phyloP scores from a whole-genome alignment of 2,797 vertebrate genomes.

The Phalanger gymnotis region DNA sequence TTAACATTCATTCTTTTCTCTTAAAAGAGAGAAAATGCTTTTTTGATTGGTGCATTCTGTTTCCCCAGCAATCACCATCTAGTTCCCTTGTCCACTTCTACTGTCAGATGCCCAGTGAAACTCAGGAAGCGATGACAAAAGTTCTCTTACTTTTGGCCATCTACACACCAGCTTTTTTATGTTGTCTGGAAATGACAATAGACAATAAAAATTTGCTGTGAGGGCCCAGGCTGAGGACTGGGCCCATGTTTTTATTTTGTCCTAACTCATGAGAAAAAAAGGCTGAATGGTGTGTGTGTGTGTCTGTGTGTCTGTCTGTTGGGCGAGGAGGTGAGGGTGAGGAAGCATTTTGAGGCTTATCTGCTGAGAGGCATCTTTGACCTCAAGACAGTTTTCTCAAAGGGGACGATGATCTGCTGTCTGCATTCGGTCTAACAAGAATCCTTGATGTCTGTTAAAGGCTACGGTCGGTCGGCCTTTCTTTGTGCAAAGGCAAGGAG shows the following conservation, averaged over 20 bases:
- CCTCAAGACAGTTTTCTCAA: conserved; percentile 53
- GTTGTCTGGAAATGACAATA: conserved; percentile 63
- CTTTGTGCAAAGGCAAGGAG: conserved; percentile 61
- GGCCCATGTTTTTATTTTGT: conserved; percentile 40
- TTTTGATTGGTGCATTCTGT: conserved; percentile 54
- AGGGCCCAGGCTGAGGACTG: conserved; percentile 38
- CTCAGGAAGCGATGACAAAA: conserved; percentile 77
- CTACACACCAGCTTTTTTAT: conserved; percentile 51
- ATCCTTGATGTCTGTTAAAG: conserved; percentile 9
- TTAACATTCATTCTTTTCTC: conserved; percentile 49
- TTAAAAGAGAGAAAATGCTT: conserved; percentile 56
- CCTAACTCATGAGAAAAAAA: conserved; percentile 38
- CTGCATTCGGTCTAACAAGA: conserved; percentile 40
- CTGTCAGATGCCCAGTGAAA: conserved; percentile 64
- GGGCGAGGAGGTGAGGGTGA: conserved; percentile 68
- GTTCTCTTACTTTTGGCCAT: conserved; percentile 60
- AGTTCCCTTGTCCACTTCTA: conserved; percentile 50
- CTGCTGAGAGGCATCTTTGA: conserved; percentile 54
- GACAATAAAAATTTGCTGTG: conserved; percentile 57
- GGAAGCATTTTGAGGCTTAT: conserved; percentile 47
- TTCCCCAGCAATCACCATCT: conserved; percentile 47
- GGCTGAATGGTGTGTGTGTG: conserved; percentile 5
- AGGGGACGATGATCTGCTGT: conserved; percentile 34
- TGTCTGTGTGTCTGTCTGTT: no score
- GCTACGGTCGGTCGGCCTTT: conserved; percentile 59